Conservation (phyloP, 2,113 vertebrate species). For the Meriones unguiculatus region DNA sequence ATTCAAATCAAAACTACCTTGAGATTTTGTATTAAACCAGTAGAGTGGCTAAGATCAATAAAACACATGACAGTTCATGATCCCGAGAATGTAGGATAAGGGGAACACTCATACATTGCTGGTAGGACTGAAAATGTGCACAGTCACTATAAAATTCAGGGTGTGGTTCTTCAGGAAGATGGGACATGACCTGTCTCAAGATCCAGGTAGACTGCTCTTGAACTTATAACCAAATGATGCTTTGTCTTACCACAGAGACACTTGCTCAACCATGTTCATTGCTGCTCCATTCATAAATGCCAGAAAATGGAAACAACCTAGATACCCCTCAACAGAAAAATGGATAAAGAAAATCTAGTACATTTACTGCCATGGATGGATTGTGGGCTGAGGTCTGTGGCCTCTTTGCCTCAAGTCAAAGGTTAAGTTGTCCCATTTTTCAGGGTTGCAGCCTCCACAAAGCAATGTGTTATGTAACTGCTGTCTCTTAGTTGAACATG, state of each 20-base stretch:
- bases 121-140: neutral
- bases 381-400: neutral
- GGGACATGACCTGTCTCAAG: neutral
- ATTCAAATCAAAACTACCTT: neutral
- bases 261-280: neutral
- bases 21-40: neutral
- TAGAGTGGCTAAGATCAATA: neutral
- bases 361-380: neutral
- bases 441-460: neutral
- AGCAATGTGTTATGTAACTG: neutral
- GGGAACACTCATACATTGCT: neutral
- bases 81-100: neutral
- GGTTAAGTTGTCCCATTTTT: neutral
- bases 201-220: neutral
- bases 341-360: neutral
- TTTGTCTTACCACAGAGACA: neutral
- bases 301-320: neutral
- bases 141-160: neutral
- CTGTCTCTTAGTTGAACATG: neutral
- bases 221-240: neutral
- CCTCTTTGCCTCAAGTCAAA: neutral
- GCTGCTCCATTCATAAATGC: neutral
- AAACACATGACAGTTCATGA: neutral
- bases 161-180: neutral
- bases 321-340: neutral